These are phyloP conservation scores for Nasonia oneida DNA, from an alignment of 2,888 invertebrate species.

Conservation along the genomic window DNA sequence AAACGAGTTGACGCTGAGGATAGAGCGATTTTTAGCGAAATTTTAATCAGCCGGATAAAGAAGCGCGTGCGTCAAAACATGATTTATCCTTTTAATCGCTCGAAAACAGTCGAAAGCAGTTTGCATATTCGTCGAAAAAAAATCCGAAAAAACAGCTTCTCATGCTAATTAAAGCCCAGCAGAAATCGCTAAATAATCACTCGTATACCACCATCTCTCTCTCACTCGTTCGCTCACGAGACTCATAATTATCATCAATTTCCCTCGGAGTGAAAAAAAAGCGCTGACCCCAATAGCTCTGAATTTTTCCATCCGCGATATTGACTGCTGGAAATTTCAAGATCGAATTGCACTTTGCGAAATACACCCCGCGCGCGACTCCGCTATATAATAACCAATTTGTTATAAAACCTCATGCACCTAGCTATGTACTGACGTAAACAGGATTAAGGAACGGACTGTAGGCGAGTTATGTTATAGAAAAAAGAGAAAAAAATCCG, in stretches of 20 bases:
- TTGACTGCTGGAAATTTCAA: slow-evolving; percentile 33
- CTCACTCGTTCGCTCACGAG: neutral
- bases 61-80: neutral
- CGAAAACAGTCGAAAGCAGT: neutral
- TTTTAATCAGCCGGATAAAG: neutral
- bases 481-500: slow-evolving; percentile 18
- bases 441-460: slow-evolving; percentile 40
- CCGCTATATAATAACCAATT: slow-evolving; percentile 46
- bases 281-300: slow-evolving; percentile 2
- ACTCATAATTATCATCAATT: neutral
- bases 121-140: neutral
- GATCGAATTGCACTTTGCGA: slow-evolving; percentile 42
- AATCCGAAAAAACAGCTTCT: neutral
- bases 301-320: slow-evolving; percentile 12
- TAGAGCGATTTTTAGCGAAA: neutral
- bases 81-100: neutral
- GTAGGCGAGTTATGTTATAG: neutral
- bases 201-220: neutral
- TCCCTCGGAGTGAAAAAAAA: neutral
- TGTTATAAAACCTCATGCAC: slow-evolving; percentile 47
- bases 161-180: neutral
- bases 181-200: neutral
- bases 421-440: neutral
- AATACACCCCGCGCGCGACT: slow-evolving; percentile 7
- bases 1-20: neutral